Evolutionary conservation across 2,888 invertebrate genomes (phyloP), one percentile per base, ranked within the genome.

Genomic region (Parascotia fuliginaria): DNA sequence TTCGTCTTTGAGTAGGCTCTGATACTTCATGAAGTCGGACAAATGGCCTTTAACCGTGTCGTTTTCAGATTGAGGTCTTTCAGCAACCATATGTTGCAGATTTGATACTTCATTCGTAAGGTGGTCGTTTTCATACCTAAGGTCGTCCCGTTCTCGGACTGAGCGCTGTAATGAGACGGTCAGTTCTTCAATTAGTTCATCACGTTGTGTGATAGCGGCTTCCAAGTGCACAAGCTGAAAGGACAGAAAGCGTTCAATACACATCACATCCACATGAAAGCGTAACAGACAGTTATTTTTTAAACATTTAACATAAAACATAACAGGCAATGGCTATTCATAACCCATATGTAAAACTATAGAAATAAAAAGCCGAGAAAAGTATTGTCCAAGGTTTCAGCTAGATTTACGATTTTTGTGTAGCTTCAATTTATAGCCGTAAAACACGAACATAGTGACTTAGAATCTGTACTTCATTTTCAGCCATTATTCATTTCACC

Each of bases 201-300:
- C 95, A 70, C 96, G 94, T 64, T 95, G 93, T 9, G 92, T 88
- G 50, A 96, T 88, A 66, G 95, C 95, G 68, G 92, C 93, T 81
- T 96, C 95, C 81, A 95, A 95, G 83, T 96, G 95, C 80, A 94
- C 93, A 73, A 95, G 92, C 96, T 96, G 85, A 77, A 93, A 93
- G 76, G 80, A 89, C 95, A 96, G 77, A 65, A 65, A 68, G 68
- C 68, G 9, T 60, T 68, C 47, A 55, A 70, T 68, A 73, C 75
- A 75, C 70, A 58, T 65, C 65, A 79, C 81, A 68, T 60, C 33
- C 67, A 81, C 68, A 60, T 60, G 55, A 47, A 77, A 73, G 75
- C 74, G 56, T 55, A 33, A 28, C 40, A 14, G 19, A 16, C 31
- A 28, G 29, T 19, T 13, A 9, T n/a, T 3, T 34, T n/a, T n/a